phyloP scores from a whole-genome alignment of 2,797 vertebrate genomes.

The Girardinus metallicus region DNA sequence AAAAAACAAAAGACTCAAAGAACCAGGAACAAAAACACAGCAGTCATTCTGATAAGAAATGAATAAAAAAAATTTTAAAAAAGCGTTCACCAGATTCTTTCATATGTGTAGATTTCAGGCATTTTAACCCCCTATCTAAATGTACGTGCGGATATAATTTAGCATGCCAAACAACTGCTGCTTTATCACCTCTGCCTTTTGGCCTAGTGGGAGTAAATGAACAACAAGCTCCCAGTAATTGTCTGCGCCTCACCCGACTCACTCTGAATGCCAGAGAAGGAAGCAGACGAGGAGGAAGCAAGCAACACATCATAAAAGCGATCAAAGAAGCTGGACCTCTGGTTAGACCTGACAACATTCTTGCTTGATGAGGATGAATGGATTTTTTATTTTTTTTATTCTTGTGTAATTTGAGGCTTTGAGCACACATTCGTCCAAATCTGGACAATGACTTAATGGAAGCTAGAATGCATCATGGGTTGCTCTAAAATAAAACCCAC shows the following conservation, averaged over 20 bases:
- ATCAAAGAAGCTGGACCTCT: conserved; percentile 55
- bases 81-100: conserved; percentile 56
- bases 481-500: conserved; percentile 7
- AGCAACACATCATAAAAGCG: conserved; percentile 46
- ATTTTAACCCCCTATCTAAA: conserved; percentile 32
- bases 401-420: conserved; percentile 38
- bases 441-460: conserved; percentile 28
- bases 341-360: conserved; percentile 43
- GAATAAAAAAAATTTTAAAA: conserved; percentile 47
- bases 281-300: conserved; percentile 59
- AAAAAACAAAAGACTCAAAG: conserved; percentile 30
- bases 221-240: conserved; percentile 76
- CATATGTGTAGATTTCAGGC: conserved; percentile 72
- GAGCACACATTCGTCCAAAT: conserved; percentile 31
- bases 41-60: conserved; percentile 67
- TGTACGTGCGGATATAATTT: conserved; percentile 58
- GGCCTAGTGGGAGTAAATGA: conserved; percentile 78
- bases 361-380: conserved; percentile 33
- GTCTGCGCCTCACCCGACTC: conserved; percentile 64
- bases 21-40: conserved; percentile 52
- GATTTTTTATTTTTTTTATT: conserved; percentile 11
- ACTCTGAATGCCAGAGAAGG: conserved; percentile 46
- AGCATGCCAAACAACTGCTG: conserved; percentile 78
- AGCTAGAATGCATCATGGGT: conserved; percentile 3
- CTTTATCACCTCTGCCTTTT: conserved; percentile 74